phyloP scores from a whole-genome alignment of 1,140 invertebrate genomes.

The Pachypeltis micranthus region DNA sequence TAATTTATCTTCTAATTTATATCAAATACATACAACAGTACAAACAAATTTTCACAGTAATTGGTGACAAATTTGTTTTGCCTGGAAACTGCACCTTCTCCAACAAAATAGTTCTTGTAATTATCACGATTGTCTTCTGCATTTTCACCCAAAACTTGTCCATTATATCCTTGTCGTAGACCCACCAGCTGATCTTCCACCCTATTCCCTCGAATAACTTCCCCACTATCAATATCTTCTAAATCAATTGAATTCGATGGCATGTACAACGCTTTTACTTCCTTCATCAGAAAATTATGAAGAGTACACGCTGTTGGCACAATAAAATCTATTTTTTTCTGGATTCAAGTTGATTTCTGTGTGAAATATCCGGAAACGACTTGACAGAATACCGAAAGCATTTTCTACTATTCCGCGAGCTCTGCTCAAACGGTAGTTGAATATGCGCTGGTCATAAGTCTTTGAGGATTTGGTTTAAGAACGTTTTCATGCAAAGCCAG shows the following conservation, averaged over 20 bases:
- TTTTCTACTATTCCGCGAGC: too few relatives aligned
- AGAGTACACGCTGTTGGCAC: background rate
- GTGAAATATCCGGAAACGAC: background rate
- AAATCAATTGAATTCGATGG: constrained; percentile 4
- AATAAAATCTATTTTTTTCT: constrained; percentile 1
- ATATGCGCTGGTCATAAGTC: constrained; percentile 30
- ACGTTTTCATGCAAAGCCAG: constrained; percentile 33
- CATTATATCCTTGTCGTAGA: background rate
- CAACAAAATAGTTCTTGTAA: too few relatives aligned
- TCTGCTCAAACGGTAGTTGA: constrained; percentile 30
- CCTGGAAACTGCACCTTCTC: constrained; percentile 22
- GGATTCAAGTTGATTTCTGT: background rate
- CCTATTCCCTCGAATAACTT: constrained; percentile 1
- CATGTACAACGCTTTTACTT: constrained; percentile 10
- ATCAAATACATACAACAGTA: too few relatives aligned
- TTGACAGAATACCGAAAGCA: constrained; percentile 19
- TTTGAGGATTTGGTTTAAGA: constrained; percentile 36
- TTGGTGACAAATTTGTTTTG: constrained; percentile 18
- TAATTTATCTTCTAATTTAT: too few relatives aligned
- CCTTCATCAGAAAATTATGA: background rate
- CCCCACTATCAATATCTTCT: background rate
- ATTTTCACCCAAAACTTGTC: constrained; percentile 14
- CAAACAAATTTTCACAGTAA: too few relatives aligned
- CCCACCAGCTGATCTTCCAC: constrained; percentile 10
- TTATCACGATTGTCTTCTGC: constrained; percentile 21